Conservation (phyloP, 2,113 vertebrate species). For the Rhinogobius similis region DNA sequence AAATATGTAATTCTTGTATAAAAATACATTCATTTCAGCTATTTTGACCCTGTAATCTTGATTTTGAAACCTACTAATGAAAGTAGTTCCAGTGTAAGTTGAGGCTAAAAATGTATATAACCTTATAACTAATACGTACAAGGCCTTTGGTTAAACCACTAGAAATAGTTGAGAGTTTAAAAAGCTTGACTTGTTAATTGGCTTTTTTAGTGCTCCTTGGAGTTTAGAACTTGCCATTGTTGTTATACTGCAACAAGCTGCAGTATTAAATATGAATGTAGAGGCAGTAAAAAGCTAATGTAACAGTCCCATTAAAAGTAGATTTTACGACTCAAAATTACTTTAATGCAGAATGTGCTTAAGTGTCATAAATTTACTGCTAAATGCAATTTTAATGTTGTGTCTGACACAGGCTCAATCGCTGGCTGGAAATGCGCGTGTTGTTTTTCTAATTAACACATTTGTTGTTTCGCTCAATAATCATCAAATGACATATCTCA, state of each 20-base stretch:
- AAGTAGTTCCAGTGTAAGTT: no score
- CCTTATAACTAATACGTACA: no score
- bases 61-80: no score
- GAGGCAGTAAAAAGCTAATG: slow-evolving; percentile 1
- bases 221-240: background rate
- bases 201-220: background rate
- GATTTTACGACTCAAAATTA: background rate
- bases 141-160: no score
- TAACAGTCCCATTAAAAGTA: slow-evolving; percentile 5
- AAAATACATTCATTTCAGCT: no score
- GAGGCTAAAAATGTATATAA: no score
- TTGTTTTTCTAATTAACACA: slow-evolving; percentile 17
- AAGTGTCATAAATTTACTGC: slow-evolving; percentile 1
- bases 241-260: background rate
- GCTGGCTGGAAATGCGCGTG: slow-evolving; percentile 1
- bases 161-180: background rate
- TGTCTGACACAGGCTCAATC: slow-evolving; percentile 7
- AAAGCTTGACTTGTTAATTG: background rate
- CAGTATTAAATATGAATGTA: background rate
- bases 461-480: slow-evolving; percentile 29
- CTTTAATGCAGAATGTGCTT: slow-evolving; percentile 1
- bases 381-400: slow-evolving; percentile 6
- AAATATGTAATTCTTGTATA: no score
- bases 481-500: slow-evolving; percentile 48
- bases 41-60: no score